Percentiles rank a stretch among this genome's conserved stretches.
phyloP scores from a whole-genome alignment of 92 coral and sea anemone species.

The Montipora capitata region DNA sequence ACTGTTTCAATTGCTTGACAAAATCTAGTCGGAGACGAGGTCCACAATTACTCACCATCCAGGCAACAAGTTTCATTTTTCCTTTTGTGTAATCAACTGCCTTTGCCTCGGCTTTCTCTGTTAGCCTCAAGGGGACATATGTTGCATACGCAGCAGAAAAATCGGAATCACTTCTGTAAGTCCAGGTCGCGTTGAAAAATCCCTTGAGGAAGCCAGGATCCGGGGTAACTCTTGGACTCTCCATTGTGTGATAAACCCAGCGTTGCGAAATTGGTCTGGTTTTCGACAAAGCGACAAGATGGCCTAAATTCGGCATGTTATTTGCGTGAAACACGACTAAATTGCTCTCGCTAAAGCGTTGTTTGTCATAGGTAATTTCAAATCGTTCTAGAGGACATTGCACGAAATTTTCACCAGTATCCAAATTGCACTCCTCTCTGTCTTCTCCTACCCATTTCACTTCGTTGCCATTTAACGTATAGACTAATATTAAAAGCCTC shows the following conservation, averaged over 20 bases:
- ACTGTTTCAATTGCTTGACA: conserved; percentile 64
- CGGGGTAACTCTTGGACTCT: conserved; percentile 73
- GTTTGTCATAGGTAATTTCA: conserved; percentile 79
- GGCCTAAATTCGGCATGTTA: conserved; percentile 66
- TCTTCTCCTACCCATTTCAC: conserved; percentile 18
- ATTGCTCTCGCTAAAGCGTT: conserved; percentile 69
- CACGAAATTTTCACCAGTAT: conserved; percentile 16
- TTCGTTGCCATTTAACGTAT: neutral
- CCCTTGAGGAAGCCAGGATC: conserved; percentile 63
- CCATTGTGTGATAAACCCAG: conserved; percentile 87
- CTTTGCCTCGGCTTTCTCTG: neutral
- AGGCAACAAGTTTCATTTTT: conserved; percentile 82
- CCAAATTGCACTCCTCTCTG: conserved; percentile 9
- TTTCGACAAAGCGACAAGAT: conserved; percentile 53
- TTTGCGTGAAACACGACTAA: conserved; percentile 82
- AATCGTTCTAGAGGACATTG: conserved; percentile 80
- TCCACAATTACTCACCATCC: conserved; percentile 93
- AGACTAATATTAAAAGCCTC: neutral
- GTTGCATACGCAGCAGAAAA: conserved; percentile 82
- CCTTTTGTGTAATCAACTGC: conserved; percentile 62
- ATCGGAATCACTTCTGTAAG: conserved; percentile 89
- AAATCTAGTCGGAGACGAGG: conserved; percentile 57
- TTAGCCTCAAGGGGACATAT: conserved; percentile 48
- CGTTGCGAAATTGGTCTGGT: conserved; percentile 64
- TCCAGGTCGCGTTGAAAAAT: conserved; percentile 92